Conservation (phyloP, 2,797 vertebrate genomes). For the Ptychadena robeensis region DNA sequence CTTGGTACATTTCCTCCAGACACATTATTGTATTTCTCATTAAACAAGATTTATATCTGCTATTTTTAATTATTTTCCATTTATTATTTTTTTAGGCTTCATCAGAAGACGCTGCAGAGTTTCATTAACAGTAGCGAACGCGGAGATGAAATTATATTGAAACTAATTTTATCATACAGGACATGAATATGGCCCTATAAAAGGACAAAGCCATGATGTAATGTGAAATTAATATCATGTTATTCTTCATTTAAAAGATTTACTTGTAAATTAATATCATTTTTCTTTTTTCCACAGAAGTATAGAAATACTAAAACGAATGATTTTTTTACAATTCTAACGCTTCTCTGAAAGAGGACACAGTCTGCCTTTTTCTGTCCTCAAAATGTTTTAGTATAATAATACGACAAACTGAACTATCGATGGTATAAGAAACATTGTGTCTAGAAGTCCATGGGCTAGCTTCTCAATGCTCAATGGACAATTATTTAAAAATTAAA, state of each 20-base stretch:
- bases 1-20: constrained; percentile 43
- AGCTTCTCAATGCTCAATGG: not conserved
- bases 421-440: not conserved
- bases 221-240: constrained; percentile 26
- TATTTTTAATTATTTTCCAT: constrained; percentile 56
- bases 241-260: constrained; percentile 20
- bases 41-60: constrained; percentile 55
- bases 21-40: constrained; percentile 53
- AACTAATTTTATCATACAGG: constrained; percentile 24
- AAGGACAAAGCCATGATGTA: constrained; percentile 1
- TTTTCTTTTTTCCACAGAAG: not conserved
- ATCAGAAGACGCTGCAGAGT: constrained; percentile 15
- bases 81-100: constrained; percentile 51
- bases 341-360: not conserved
- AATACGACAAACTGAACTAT: not conserved
- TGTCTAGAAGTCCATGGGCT: not conserved
- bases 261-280: not conserved
- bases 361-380: not conserved
- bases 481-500: too few species aligned
- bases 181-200: constrained; percentile 22
- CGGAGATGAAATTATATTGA: constrained; percentile 35
- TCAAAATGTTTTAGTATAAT: too few species aligned
- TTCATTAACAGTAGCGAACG: constrained; percentile 38
- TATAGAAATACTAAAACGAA: not conserved
- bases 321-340: not conserved